Percentiles rank a stretch among this genome's conserved stretches.
Evolutionary conservation across 37 sponge, comb jelly and placozoan species (phyloP).

Genomic region (Agelas oroides): DNA sequence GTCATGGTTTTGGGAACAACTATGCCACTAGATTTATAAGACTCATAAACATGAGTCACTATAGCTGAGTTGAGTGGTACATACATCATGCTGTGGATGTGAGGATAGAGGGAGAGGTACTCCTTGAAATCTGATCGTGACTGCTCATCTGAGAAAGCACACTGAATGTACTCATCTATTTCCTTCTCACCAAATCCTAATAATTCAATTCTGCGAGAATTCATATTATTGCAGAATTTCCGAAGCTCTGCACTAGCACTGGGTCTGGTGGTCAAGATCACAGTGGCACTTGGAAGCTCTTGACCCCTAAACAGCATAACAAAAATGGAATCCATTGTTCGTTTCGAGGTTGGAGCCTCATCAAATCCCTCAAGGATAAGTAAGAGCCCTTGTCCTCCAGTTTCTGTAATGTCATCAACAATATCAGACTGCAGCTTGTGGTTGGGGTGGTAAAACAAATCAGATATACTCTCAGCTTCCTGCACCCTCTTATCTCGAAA

Average conservation of each 20-base stretch:
- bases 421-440: background rate
- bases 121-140: background rate
- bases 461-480: background rate
- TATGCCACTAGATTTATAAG: no score
- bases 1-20: conserved; percentile 36
- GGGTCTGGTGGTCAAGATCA: conserved; percentile 39
- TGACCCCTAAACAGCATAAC: conserved; percentile 8
- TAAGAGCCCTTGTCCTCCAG: conserved; percentile 7
- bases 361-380: conserved; percentile 50
- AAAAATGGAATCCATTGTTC: background rate
- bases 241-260: background rate
- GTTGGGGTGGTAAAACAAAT: conserved; percentile 16
- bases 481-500: conserved; percentile 23
- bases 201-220: conserved; percentile 3
- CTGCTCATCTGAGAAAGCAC: background rate
- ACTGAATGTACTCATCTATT: conserved; percentile 7
- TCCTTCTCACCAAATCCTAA: conserved; percentile 18
- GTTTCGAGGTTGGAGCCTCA: background rate
- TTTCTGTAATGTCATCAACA: background rate
- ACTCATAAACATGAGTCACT: background rate
- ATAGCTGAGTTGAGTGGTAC: conserved; percentile 35
- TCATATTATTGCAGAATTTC: background rate
- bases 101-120: conserved; percentile 20
- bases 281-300: conserved; percentile 1
- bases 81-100: conserved; percentile 25